Evolutionary conservation across 1,140 invertebrate genomes (phyloP).

Genomic region (Drosophila repleta): DNA sequence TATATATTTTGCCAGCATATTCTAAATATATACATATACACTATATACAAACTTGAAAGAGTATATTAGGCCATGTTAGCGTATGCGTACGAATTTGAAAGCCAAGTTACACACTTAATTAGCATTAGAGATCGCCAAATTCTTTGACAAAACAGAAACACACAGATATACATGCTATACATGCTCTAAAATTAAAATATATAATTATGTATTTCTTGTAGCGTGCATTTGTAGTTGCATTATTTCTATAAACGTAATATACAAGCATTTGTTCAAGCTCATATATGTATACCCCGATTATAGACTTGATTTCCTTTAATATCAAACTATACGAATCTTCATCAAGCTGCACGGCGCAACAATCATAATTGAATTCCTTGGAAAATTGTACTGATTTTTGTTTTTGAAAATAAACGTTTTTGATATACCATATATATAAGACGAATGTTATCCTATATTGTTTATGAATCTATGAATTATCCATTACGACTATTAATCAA

Average conservation of each 20-base stretch:
- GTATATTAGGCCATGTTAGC: conserved; percentile 45
- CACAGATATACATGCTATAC: neutral
- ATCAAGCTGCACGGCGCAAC: conserved; percentile 37
- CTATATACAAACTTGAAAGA: conserved; percentile 41
- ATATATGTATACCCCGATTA: neutral
- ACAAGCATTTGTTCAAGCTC: neutral
- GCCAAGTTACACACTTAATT: conserved; percentile 49
- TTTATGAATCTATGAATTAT: conserved; percentile 66
- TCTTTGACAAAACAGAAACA: conserved; percentile 11
- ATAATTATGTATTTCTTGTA: conserved; percentile 40
- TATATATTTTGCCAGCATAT: conserved; percentile 75
- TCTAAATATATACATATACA: conserved; percentile 37
- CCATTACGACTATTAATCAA: conserved; percentile 51
- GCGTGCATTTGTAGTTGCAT: conserved; percentile 24
- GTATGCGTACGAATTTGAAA: conserved; percentile 67
- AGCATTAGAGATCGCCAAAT: conserved; percentile 17
- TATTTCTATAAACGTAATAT: conserved; percentile 3
- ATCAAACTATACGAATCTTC: neutral
- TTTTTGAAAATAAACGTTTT: conserved; percentile 45
- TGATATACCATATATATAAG: conserved; percentile 43
- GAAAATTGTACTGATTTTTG: conserved; percentile 71
- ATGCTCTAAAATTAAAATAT: conserved; percentile 6
- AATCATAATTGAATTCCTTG: conserved; percentile 52
- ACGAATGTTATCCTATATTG: conserved; percentile 62
- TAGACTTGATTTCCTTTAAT: neutral